Evolutionary conservation across 2,113 vertebrate genomes (phyloP).

Genomic region (Hyperoodon ampullatus): DNA sequence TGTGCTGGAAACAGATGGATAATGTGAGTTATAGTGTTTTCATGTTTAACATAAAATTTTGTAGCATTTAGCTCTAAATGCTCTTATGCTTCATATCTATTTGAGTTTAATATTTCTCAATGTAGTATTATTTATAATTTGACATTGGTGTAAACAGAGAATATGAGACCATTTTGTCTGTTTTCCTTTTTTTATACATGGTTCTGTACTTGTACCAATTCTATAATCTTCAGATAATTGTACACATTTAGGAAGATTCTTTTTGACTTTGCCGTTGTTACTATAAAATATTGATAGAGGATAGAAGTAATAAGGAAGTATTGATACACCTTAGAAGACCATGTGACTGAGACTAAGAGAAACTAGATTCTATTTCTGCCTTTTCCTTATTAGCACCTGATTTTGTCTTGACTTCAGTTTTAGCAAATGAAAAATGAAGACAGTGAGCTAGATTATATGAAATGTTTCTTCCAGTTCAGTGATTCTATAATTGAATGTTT

Average conservation of each 20-base stretch:
- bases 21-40: constrained; percentile 90
- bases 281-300: neutral
- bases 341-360: constrained; percentile 6
- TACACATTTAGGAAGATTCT: constrained; percentile 20
- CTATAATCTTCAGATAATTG: neutral
- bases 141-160: neutral
- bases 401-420: constrained; percentile 49
- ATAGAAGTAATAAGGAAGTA: neutral
- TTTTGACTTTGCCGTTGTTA: constrained; percentile 35
- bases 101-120: constrained; percentile 32
- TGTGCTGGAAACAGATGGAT: constrained; percentile 99
- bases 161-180: neutral
- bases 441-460: neutral
- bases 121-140: neutral
- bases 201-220: neutral
- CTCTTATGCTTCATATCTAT: constrained; percentile 25
- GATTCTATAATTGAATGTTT: constrained; percentile 29
- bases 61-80: neutral
- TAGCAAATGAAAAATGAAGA: constrained; percentile 41
- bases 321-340: constrained; percentile 2
- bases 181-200: neutral
- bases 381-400: neutral
- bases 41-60: constrained; percentile 14
- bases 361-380: constrained; percentile 21
- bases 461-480: constrained; percentile 32